Conservation (phyloP, 2,113 vertebrate genomes). For the Fukomys damarensis region DNA sequence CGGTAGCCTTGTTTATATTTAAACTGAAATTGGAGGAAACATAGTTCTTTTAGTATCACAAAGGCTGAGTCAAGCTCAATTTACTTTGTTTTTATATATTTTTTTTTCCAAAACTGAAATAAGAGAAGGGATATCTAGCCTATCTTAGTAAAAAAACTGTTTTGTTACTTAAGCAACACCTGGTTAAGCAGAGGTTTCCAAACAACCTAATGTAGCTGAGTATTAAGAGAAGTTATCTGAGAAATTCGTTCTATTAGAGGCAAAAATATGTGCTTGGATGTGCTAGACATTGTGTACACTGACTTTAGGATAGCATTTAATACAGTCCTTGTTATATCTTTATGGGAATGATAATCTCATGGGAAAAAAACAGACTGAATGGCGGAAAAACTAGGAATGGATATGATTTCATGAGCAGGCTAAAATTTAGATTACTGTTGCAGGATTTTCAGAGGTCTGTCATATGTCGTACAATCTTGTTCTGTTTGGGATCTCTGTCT, state of each 20-base stretch:
- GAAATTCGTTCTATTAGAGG: constrained; percentile 27
- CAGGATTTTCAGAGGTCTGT: neutral
- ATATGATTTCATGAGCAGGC: neutral
- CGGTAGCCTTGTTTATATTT: constrained; percentile 95
- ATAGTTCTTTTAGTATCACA: neutral
- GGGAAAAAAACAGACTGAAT: neutral
- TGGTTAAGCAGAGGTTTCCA: neutral
- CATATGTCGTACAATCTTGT: neutral
- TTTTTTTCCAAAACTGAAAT: constrained; percentile 5
- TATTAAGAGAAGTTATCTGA: constrained; percentile 18
- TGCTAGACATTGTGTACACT: neutral
- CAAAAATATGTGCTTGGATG: neutral
- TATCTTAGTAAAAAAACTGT: constrained; percentile 28
- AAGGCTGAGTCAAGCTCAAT: neutral
- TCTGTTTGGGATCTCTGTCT: neutral
- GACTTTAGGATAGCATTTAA: constrained; percentile 7
- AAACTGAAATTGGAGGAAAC: constrained; percentile 83
- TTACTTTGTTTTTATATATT: neutral
- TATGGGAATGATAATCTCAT: neutral
- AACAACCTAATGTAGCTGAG: neutral
- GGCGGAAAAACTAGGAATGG: constrained; percentile 23
- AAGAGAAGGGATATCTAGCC: neutral
- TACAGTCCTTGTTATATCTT: neutral
- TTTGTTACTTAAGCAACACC: neutral
- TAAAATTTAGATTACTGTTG: neutral